These are phyloP conservation scores for Metallyticus violacea DNA, from an alignment of 2,888 invertebrate genomes.

Conservation along the genomic window DNA sequence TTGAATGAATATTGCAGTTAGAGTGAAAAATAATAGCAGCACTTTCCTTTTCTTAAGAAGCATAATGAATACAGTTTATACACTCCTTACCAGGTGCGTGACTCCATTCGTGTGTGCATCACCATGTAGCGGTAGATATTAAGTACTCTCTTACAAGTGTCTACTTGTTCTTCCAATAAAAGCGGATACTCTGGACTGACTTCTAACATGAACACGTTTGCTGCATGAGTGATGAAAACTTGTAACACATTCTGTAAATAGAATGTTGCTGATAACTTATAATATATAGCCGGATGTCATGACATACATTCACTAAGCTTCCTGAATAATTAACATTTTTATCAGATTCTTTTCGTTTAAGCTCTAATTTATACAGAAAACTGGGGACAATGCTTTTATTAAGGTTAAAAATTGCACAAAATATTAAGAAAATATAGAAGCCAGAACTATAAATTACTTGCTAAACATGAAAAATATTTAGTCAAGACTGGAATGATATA, in stretches of 20 bases:
- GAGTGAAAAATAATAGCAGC: too few relatives aligned
- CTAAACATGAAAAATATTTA: too few relatives aligned
- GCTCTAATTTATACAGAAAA: too few relatives aligned
- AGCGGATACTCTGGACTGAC: slow-evolving; percentile 50
- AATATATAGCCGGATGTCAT: too few relatives aligned
- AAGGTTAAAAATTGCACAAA: too few relatives aligned
- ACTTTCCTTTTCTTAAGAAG: not conserved
- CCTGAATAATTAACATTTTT: too few relatives aligned
- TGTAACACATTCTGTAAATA: slow-evolving; percentile 68
- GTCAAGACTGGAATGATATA: too few relatives aligned
- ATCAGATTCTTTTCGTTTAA: too few relatives aligned
- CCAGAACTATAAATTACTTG: too few relatives aligned
- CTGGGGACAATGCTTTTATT: too few relatives aligned
- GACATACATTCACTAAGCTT: not conserved
- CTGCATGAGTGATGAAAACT: slow-evolving; percentile 91
- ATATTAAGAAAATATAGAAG: too few relatives aligned
- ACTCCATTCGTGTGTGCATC: slow-evolving; percentile 93
- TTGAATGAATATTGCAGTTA: too few relatives aligned
- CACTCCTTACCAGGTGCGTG: slow-evolving; percentile 74
- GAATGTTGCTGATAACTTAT: not conserved
- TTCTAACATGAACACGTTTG: slow-evolving; percentile 86
- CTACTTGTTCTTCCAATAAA: slow-evolving; percentile 87
- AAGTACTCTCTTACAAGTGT: slow-evolving; percentile 91
- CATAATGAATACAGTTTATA: not conserved
- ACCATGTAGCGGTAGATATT: slow-evolving; percentile 96